These are phyloP conservation scores for Ptychoptera albimana DNA, from an alignment of 2,888 invertebrate species.

Conservation along the genomic window DNA sequence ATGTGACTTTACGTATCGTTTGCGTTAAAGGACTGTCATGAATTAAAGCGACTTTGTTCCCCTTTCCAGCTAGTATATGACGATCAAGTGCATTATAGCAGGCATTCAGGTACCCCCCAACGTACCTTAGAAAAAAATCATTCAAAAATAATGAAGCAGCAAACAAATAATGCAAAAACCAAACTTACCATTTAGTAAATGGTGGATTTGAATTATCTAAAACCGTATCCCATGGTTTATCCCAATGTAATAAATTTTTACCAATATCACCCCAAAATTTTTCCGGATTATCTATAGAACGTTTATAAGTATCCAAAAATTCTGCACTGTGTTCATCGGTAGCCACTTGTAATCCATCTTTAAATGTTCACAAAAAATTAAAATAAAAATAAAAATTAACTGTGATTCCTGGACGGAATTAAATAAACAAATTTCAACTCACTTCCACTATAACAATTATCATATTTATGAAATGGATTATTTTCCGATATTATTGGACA, in stretches of 20 bases:
- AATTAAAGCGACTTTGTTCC: slow-evolving; percentile 64
- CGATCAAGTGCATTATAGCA: slow-evolving; percentile 88
- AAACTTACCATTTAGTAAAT: slow-evolving; percentile 77
- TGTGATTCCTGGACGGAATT: too few species aligned
- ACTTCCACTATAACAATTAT: too few species aligned
- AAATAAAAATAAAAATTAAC: not conserved
- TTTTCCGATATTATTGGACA: too few species aligned
- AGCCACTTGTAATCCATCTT: slow-evolving; percentile 8
- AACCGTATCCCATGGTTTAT: slow-evolving; percentile 68
- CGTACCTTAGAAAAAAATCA: slow-evolving; percentile 2
- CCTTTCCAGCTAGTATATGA: slow-evolving; percentile 65
- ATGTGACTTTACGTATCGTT: slow-evolving; percentile 60
- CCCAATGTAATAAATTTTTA: slow-evolving; percentile 52
- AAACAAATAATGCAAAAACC: slow-evolving; percentile 7
- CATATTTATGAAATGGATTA: too few species aligned
- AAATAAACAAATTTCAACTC: too few species aligned
- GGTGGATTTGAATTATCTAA: slow-evolving; percentile 70
- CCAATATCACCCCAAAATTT: slow-evolving; percentile 79
- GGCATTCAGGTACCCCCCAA: slow-evolving; percentile 78
- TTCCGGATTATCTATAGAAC: slow-evolving; percentile 61
- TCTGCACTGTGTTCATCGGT: slow-evolving; percentile 27
- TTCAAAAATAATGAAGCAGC: slow-evolving; percentile 4
- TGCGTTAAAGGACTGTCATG: slow-evolving; percentile 83
- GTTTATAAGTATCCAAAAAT: slow-evolving; percentile 47
- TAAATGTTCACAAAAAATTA: not conserved